Evolutionary conservation across 2,888 invertebrate genomes (phyloP).

Genomic region (Erpobdella octoculata): DNA sequence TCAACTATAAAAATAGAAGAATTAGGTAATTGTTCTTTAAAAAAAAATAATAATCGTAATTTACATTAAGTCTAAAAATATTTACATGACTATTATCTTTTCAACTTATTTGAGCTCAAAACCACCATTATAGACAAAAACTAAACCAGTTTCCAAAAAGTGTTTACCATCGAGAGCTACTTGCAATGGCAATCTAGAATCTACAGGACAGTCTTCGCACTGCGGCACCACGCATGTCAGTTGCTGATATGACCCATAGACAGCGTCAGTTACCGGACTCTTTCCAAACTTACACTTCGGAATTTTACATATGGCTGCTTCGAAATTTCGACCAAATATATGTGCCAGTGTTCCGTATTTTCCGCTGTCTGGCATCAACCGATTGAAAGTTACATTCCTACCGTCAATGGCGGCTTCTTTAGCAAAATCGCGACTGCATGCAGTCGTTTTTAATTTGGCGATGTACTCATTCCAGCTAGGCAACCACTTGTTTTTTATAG

Average conservation of each 20-base stretch:
- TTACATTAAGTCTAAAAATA: too few relatives aligned
- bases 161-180: background rate
- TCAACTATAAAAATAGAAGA: too few relatives aligned
- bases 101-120: too few relatives aligned
- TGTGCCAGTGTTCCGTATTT: background rate
- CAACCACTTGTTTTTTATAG: constrained; percentile 36
- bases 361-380: constrained; percentile 1
- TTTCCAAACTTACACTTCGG: constrained; percentile 34
- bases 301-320: constrained; percentile 18
- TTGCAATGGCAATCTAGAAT: background rate
- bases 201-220: background rate
- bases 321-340: constrained; percentile 15
- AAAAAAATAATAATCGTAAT: too few relatives aligned
- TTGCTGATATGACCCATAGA: background rate
- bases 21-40: too few relatives aligned
- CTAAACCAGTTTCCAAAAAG: background rate
- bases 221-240: background rate
- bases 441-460: constrained; percentile 23
- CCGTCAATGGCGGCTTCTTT: constrained; percentile 7
- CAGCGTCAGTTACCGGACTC: background rate
- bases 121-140: too few relatives aligned
- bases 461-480: constrained; percentile 37
- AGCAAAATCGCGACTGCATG: constrained; percentile 30
- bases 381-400: background rate
- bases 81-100: too few relatives aligned